These are phyloP conservation scores for Eublepharis macularius DNA, from an alignment of 2,113 vertebrate species.

Conservation along the genomic window DNA sequence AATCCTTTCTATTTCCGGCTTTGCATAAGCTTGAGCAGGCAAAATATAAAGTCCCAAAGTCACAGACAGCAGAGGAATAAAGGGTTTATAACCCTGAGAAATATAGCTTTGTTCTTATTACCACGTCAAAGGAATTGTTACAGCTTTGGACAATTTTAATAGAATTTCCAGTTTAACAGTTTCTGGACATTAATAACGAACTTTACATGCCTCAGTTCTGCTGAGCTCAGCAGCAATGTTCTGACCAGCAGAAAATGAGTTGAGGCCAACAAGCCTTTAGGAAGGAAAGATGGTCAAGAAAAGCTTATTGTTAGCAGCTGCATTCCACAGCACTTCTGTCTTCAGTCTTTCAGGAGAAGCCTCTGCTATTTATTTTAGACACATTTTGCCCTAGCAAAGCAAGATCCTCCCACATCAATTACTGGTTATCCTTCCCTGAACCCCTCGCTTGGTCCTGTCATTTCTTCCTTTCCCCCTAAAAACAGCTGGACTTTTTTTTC, in stretches of 20 bases:
- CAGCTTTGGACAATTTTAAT: background rate
- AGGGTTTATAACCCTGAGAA: background rate
- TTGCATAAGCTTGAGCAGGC: background rate
- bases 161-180: conserved; percentile 6
- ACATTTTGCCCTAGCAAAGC: background rate
- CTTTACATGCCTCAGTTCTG: conserved; percentile 19
- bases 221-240: conserved; percentile 51
- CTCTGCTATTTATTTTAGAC: background rate
- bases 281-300: conserved; percentile 62
- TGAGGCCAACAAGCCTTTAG: conserved; percentile 42
- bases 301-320: background rate
- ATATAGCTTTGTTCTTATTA: background rate
- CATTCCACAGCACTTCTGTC: background rate
- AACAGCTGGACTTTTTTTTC: background rate
- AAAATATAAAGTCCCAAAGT: background rate
- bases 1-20: background rate
- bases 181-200: background rate
- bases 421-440: background rate
- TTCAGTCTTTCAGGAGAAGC: background rate
- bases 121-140: background rate
- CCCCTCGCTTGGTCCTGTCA: background rate
- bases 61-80: background rate
- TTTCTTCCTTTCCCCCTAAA: too few relatives aligned
- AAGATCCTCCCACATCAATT: background rate
- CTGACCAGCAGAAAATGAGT: conserved; percentile 16